Percentiles rank a stretch among this genome's conserved stretches.
Evolutionary conservation across 2,113 vertebrate genomes (phyloP).

Genomic region (Capreolus pygargus): DNA sequence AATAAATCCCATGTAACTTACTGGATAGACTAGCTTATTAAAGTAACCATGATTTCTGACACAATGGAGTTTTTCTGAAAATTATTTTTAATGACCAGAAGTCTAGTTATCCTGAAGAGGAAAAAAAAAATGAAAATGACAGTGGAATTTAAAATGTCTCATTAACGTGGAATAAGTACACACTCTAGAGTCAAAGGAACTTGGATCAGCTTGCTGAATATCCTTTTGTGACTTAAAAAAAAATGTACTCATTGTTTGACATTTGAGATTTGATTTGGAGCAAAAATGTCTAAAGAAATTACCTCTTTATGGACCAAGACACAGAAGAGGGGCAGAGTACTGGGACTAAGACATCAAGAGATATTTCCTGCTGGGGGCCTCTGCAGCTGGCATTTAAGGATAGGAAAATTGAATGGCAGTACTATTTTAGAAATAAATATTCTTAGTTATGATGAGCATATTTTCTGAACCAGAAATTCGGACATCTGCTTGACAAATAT

Average conservation of each 20-base stretch:
- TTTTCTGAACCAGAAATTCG: constrained; percentile 13
- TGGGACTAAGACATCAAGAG: not conserved
- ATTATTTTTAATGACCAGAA: constrained; percentile 48
- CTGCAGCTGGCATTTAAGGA: not conserved
- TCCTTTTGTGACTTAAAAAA: not conserved
- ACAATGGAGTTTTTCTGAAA: not conserved
- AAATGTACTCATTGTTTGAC: not conserved
- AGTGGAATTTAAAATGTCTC: constrained; percentile 10
- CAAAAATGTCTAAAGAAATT: not conserved
- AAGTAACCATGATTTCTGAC: not conserved
- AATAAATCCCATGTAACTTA: not conserved
- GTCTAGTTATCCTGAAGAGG: not conserved
- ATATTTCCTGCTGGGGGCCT: not conserved
- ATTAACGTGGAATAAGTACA: constrained; percentile 24
- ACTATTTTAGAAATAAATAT: not conserved
- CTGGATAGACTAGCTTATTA: not conserved
- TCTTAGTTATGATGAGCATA: not conserved
- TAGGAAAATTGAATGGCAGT: not conserved
- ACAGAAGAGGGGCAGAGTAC: not conserved
- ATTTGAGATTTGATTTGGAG: constrained; percentile 16
- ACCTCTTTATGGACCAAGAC: not conserved
- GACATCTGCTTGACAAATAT: not conserved
- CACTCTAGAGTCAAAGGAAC: constrained; percentile 5
- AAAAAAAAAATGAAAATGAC: constrained; percentile 24
- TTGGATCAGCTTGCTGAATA: constrained; percentile 11